phyloP scores from a whole-genome alignment of 2,113 vertebrate species.

The Empidonax alnorum region DNA sequence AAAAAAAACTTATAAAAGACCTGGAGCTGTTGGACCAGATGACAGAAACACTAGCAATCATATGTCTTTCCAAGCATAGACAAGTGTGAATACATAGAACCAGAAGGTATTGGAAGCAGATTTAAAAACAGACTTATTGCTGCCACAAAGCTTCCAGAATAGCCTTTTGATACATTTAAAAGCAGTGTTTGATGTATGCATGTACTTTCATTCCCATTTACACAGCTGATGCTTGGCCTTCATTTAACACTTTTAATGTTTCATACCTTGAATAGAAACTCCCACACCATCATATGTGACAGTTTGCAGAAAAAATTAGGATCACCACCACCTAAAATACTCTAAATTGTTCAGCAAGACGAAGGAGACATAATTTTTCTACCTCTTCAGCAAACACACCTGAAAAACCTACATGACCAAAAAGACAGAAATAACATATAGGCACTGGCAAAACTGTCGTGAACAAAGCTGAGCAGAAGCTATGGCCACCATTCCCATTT shows the following conservation, averaged over 20 bases:
- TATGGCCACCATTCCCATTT: neutral
- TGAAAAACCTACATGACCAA: neutral
- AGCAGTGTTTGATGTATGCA: neutral
- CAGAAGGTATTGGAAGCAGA: neutral
- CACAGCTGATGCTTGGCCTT: neutral
- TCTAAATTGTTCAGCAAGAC: neutral
- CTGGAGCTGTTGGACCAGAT: neutral
- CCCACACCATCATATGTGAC: neutral
- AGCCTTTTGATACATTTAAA: neutral
- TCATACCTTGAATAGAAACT: neutral
- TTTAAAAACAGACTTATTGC: neutral
- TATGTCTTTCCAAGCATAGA: neutral
- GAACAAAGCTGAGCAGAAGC: neutral
- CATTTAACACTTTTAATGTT: neutral
- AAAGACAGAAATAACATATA: neutral
- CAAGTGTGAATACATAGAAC: neutral
- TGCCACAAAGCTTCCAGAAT: neutral
- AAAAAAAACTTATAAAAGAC: neutral
- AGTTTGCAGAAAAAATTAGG: neutral
- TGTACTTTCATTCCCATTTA: neutral
- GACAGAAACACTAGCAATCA: neutral
- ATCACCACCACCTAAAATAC: neutral
- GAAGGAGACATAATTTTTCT: neutral
- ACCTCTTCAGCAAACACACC: neutral
- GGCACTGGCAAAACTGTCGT: neutral